Conservation (phyloP, 2,113 vertebrate genomes). For the Chroicocephalus ridibundus region DNA sequence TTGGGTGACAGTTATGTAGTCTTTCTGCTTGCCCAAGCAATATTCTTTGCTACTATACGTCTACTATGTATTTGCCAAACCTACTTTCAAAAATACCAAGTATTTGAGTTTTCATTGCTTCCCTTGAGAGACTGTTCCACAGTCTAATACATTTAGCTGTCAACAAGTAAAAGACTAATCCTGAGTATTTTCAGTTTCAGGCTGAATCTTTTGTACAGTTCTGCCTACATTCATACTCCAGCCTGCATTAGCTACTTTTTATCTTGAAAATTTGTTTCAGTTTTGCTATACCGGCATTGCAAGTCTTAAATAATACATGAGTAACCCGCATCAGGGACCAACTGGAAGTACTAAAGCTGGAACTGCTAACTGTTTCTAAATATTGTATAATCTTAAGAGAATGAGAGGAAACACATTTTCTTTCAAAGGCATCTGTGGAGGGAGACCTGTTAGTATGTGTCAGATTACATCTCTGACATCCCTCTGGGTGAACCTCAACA, state of each 20-base stretch:
- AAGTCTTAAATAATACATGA: constrained; percentile 17
- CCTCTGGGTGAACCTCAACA: constrained; percentile 4
- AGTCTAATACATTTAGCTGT: not conserved
- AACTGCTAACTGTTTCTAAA: constrained; percentile 39
- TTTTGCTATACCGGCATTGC: not conserved
- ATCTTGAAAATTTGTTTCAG: not conserved
- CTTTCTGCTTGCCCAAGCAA: not conserved
- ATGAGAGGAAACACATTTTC: constrained; percentile 65
- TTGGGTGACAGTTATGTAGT: not conserved
- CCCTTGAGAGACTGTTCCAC: not conserved
- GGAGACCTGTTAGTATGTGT: not conserved
- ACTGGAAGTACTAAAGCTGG: constrained; percentile 23
- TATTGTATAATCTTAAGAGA: constrained; percentile 45
- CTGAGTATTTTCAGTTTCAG: not conserved
- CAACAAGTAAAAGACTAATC: not conserved
- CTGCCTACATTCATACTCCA: not conserved
- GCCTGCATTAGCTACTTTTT: not conserved
- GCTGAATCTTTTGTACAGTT: not conserved
- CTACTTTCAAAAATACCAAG: not conserved
- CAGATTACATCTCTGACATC: constrained; percentile 54
- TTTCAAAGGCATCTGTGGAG: constrained; percentile 29
- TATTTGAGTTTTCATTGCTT: not conserved
- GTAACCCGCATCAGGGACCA: not conserved
- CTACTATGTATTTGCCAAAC: not conserved
- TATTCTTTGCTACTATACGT: not conserved